Conservation (phyloP, 2,113 vertebrate genomes). For the Malurus alboscapulatus region DNA sequence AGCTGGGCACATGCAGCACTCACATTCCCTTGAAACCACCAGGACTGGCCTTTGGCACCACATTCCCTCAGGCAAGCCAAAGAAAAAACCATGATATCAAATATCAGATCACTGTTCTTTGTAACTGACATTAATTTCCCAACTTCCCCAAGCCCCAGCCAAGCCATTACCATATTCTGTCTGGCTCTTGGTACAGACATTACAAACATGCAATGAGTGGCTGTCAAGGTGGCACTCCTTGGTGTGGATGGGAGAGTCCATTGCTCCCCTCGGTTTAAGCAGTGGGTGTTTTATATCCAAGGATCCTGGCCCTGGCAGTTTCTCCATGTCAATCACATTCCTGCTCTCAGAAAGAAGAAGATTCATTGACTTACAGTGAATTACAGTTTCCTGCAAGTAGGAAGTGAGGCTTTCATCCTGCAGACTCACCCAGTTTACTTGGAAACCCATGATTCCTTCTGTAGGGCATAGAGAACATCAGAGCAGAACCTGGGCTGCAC, state of each 20-base stretch:
- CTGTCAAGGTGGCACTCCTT: not conserved
- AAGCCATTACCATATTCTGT: not conserved
- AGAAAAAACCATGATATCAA: not conserved
- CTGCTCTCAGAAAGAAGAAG: not conserved
- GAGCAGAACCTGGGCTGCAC: not conserved
- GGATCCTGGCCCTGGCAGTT: not conserved
- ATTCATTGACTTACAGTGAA: not conserved
- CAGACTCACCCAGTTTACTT: not conserved
- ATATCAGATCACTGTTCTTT: not conserved
- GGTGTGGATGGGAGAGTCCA: not conserved
- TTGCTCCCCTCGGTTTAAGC: not conserved
- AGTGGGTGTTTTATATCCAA: not conserved
- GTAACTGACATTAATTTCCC: not conserved
- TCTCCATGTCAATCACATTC: not conserved
- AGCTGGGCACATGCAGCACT: rapidly evolving
- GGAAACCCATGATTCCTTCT: not conserved
- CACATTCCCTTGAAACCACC: not conserved
- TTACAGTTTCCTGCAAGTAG: not conserved
- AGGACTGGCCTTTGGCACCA: not conserved
- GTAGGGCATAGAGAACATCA: not conserved
- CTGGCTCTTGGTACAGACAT: not conserved
- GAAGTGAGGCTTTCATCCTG: not conserved
- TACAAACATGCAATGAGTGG: not conserved
- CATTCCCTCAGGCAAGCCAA: not conserved
- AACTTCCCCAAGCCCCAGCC: not conserved